Base-by-base conservation (phyloP, 2,113 vertebrate genomes). In the Silurus asotus region DNA sequence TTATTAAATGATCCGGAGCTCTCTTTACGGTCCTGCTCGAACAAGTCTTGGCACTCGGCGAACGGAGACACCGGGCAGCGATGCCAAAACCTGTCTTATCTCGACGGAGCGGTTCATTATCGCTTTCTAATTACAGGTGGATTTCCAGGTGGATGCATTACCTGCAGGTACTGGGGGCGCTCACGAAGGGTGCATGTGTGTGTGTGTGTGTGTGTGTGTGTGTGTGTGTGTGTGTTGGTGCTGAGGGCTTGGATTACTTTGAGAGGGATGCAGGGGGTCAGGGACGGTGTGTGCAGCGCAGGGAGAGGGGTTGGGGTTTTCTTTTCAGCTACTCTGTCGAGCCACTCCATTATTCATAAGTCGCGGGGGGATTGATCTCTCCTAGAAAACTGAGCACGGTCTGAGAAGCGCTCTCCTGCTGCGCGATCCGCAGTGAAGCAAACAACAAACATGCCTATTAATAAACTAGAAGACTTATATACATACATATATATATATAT, bases 111-210 rank as follows among this genome's bases (percentile, higher is more conserved):
- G 90, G 90, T 94, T 96, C 93, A 94, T 97, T 97, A 95, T 95
- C 93, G 94, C 93, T 94, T 96, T 94, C 95, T 96, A 96, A 96
- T 95, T 96, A 95, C 94, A 95, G 93, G 90, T 95, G 94, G 91
- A 95, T 95, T 96, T 97, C 94, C 93, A 96, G 94, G 94, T 96
- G 93, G 92, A 94, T 95, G 95, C 92, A 94, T 95, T 95, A 93
- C 87, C 90, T 95, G 94, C 85, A 90, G 92, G 64, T 72, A 61
- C 37, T 61, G 28, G 48, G 64, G 53, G 56, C 25, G 45, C 37
- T 75, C 86, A 92, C n/a, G 49, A 59, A 64, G 80, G 61, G 53
- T 14, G 79, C 17, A 61, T 37, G 65, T 75, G 55, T 64, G 61
- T 7, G 55, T n/a, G 0, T 62, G 88, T 89, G 89, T 92, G 92